A percentile compares a stretch with the other conserved stretches of the same genome.
Conservation (phyloP, 1,140 invertebrate genomes). For the Aphis gossypii region DNA sequence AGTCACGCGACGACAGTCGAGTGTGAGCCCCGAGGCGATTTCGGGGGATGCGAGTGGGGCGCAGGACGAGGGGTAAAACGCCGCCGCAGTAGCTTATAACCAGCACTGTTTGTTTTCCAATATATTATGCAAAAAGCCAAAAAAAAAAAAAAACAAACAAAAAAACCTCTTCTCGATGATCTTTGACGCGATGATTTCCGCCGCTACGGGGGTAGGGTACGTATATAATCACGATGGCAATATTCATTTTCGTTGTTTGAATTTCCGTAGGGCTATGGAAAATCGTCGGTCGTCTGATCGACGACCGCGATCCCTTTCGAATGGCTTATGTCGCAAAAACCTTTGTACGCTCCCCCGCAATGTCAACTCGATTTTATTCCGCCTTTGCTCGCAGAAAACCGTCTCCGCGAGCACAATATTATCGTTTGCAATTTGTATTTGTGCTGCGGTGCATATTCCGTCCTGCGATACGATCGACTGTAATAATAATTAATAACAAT, state of each 20-base stretch:
- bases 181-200: neutral
- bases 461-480: too few relatives aligned
- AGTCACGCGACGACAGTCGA: neutral
- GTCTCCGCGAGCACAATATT: too few relatives aligned
- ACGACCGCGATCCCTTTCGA: neutral
- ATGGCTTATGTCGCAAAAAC: neutral
- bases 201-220: neutral
- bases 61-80: neutral
- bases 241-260: neutral
- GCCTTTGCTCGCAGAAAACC: too few relatives aligned
- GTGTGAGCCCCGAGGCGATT: neutral
- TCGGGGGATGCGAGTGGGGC: neutral
- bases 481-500: too few relatives aligned
- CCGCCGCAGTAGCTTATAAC: neutral
- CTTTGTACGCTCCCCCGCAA: neutral
- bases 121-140: neutral
- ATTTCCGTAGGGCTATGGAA: neutral
- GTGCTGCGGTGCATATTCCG: too few relatives aligned
- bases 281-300: neutral
- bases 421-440: too few relatives aligned
- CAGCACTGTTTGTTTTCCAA: neutral
- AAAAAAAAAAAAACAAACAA: slow-evolving; percentile 3
- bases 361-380: too few relatives aligned
- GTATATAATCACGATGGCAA: neutral
- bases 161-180: neutral